phyloP scores from a whole-genome alignment of 2,797 vertebrate species.

The Pseudochirops cupreus region DNA sequence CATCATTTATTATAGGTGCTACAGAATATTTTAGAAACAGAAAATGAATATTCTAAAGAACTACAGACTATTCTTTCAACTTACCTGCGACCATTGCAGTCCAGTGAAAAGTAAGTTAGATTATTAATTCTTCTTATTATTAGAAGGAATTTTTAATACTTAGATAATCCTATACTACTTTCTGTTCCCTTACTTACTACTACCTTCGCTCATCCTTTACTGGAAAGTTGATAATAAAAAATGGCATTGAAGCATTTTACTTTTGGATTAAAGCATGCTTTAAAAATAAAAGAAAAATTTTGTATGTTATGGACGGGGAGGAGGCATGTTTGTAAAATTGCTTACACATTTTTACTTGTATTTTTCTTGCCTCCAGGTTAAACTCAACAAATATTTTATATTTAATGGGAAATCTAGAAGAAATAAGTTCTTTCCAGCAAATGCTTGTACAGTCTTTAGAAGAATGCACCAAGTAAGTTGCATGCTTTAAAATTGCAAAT shows the following conservation, averaged over 20 bases:
- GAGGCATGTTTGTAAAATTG: not conserved
- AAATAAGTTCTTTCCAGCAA: constrained; percentile 98
- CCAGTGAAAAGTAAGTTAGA: constrained; percentile 93
- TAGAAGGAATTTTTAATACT: not conserved
- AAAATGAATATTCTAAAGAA: constrained; percentile 96
- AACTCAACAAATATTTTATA: constrained; percentile 90
- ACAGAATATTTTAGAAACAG: constrained; percentile 98
- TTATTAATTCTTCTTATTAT: not conserved
- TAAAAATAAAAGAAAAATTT: not conserved
- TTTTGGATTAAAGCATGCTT: not conserved
- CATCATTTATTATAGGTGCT: constrained; percentile 90
- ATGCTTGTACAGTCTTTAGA: constrained; percentile 97
- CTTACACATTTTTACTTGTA: not conserved
- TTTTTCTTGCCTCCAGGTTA: constrained; percentile 87
- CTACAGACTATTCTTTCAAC: constrained; percentile 94
- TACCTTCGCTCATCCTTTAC: not conserved
- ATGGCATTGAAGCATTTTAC: not conserved
- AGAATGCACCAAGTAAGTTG: constrained; percentile 97
- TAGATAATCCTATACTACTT: not conserved
- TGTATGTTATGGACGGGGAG: not conserved
- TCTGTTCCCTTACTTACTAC: not conserved
- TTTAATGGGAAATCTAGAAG: constrained; percentile 97
- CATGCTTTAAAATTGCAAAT: constrained; percentile 4
- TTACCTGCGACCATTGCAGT: constrained; percentile 94
- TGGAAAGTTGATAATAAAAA: not conserved